phyloP scores from a whole-genome alignment of 2,113 vertebrate species.

The Gobiocypris rarus region DNA sequence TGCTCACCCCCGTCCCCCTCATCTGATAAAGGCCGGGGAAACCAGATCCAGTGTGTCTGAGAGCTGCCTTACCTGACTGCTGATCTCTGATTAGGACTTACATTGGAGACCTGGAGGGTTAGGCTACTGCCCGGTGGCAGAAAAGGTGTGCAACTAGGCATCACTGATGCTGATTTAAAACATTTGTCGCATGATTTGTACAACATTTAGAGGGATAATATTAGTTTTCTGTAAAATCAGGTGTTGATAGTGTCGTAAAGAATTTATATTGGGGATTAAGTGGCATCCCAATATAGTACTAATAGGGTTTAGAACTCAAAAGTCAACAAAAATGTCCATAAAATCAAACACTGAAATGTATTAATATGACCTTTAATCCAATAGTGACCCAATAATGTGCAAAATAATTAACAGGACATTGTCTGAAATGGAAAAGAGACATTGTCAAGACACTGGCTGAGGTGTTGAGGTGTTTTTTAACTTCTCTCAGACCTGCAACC shows the following conservation, averaged over 20 bases:
- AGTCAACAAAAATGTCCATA: no score
- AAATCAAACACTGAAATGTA: no score
- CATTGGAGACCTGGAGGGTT: constrained; percentile 17
- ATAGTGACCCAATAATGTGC: neutral
- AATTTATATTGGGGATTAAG: no score
- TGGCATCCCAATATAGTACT: no score
- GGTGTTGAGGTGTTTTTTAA: neutral
- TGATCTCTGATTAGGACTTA: constrained; percentile 58
- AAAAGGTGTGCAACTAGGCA: constrained; percentile 33
- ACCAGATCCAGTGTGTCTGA: constrained; percentile 68
- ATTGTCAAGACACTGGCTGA: no score
- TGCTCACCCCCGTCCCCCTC: constrained; percentile 67
- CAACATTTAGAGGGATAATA: neutral
- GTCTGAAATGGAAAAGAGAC: no score
- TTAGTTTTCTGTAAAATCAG: neutral
- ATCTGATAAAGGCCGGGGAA: constrained; percentile 73
- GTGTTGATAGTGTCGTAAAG: neutral
- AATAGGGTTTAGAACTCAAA: no score
- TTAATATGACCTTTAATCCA: no score
- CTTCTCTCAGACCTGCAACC: neutral
- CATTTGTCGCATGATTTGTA: neutral
- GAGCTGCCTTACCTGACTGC: constrained; percentile 64
- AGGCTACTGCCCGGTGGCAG: neutral
- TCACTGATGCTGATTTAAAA: constrained; percentile 6
- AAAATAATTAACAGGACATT: neutral